Percentiles rank a stretch among this genome's conserved stretches.
Conservation (phyloP, 1,140 invertebrate species). For the Macrobrachium rosenbergii region DNA sequence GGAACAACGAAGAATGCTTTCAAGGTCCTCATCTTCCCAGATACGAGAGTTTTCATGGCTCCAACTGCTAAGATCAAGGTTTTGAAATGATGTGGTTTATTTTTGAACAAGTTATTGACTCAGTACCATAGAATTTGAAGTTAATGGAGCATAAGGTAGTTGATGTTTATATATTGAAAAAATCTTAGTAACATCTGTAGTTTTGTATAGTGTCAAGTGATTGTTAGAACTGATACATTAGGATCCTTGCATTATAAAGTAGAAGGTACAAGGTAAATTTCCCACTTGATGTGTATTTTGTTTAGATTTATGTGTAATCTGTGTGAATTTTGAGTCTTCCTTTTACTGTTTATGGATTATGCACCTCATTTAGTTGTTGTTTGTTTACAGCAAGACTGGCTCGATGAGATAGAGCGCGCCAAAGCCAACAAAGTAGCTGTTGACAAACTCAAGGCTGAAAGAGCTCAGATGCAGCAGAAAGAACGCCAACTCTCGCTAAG, state of each 20-base stretch:
- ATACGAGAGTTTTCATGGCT: constrained; percentile 93
- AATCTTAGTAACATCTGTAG: too few relatives aligned
- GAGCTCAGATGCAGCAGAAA: constrained; percentile 67
- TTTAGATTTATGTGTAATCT: neutral
- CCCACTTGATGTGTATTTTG: too few relatives aligned
- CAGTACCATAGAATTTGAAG: too few relatives aligned
- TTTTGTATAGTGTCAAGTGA: too few relatives aligned
- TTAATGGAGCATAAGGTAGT: too few relatives aligned
- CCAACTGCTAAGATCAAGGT: constrained; percentile 84
- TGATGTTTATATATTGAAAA: too few relatives aligned
- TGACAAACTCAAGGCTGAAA: constrained; percentile 62
- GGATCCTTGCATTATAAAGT: too few relatives aligned
- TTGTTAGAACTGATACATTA: too few relatives aligned
- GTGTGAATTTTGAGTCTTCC: neutral
- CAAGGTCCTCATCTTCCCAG: constrained; percentile 93
- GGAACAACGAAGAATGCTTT: constrained; percentile 92
- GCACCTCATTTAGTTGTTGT: constrained; percentile 10
- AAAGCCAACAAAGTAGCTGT: constrained; percentile 83
- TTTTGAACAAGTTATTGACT: neutral
- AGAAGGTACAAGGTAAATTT: too few relatives aligned
- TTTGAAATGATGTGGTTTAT: neutral
- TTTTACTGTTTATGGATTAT: neutral
- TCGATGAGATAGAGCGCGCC: constrained; percentile 92
- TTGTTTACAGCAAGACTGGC: constrained; percentile 86
- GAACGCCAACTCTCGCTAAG: constrained; percentile 70